Evolutionary conservation across 1,140 invertebrate species (phyloP).

Genomic region (Hycleus phaleratus): DNA sequence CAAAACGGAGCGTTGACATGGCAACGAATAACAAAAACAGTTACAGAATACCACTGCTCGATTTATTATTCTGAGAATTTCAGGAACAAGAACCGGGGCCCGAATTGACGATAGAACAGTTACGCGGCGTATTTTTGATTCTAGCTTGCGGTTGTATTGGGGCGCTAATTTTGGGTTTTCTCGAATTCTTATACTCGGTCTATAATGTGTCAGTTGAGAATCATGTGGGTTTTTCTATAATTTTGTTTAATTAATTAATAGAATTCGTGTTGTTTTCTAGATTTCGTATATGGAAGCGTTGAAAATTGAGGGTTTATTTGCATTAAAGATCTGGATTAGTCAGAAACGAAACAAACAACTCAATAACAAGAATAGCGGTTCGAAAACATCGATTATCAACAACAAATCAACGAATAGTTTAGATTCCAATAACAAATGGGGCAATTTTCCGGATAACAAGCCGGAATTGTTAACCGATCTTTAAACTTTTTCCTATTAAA

Average conservation of each 20-base stretch:
- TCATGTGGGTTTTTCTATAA: conserved; percentile 44
- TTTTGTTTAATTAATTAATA: background rate
- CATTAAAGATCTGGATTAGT: conserved; percentile 51
- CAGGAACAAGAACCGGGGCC: conserved; percentile 4
- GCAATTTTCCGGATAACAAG: too few species aligned
- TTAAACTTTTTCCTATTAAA: too few species aligned
- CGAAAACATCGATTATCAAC: too few species aligned
- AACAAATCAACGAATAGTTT: too few species aligned
- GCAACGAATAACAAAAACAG: too few species aligned
- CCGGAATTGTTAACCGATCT: too few species aligned
- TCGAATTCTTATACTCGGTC: conserved; percentile 76
- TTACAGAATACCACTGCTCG: too few species aligned
- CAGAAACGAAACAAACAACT: conserved; percentile 51
- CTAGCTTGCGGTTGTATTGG: conserved; percentile 59
- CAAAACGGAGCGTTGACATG: too few species aligned
- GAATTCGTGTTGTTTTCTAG: conserved; percentile 36
- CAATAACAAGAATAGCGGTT: background rate
- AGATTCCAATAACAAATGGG: too few species aligned
- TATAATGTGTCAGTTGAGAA: conserved; percentile 66
- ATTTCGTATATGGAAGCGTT: conserved; percentile 53
- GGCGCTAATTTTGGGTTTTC: conserved; percentile 56
- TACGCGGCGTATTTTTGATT: conserved; percentile 81
- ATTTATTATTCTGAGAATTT: background rate
- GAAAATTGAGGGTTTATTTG: conserved; percentile 53
- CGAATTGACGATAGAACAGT: conserved; percentile 46